These are phyloP conservation scores for Darevskia mixta DNA, from an alignment of 2,797 vertebrate species.

Conservation along the genomic window DNA sequence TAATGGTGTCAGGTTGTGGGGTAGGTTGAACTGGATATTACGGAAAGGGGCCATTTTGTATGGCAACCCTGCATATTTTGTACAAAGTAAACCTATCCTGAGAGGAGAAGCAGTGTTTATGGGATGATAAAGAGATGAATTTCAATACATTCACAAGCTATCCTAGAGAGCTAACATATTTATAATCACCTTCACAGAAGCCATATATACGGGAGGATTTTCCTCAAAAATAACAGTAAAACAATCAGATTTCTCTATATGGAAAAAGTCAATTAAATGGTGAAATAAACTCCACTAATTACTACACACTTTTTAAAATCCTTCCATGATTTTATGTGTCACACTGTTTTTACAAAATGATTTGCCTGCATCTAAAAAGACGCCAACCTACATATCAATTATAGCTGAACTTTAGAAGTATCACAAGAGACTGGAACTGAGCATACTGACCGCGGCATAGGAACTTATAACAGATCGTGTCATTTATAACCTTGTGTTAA, in stretches of 20 bases:
- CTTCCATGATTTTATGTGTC: constrained; percentile 7
- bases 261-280: background rate
- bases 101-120: background rate
- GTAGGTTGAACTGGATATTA: background rate
- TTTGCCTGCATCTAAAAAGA: constrained; percentile 16
- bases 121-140: background rate
- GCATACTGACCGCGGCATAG: no score
- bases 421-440: background rate
- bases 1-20: no score
- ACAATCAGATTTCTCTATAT: background rate
- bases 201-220: background rate
- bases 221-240: background rate
- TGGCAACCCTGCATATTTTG: background rate
- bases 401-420: constrained; percentile 29
- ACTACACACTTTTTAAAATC: background rate
- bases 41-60: background rate
- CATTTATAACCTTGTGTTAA: no score
- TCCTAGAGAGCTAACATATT: no score
- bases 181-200: no score
- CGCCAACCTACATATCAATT: background rate
- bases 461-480: background rate
- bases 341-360: constrained; percentile 1
- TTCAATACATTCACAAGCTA: background rate
- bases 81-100: background rate
- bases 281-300: background rate